Evolutionary conservation across 2,888 invertebrate genomes (phyloP).

Genomic region (Apomyelois bistriatella): DNA sequence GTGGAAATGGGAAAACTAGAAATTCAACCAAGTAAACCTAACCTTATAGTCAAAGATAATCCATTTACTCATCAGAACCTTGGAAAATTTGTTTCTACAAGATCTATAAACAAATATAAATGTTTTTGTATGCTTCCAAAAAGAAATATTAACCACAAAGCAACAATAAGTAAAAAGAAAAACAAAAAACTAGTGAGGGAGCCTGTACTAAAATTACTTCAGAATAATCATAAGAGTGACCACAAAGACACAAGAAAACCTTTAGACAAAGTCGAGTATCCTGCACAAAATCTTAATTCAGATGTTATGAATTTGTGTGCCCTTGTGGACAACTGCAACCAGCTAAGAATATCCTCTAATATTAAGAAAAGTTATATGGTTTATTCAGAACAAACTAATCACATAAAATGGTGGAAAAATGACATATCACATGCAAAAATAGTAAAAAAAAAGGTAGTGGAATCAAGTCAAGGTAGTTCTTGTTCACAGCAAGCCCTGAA

Average conservation of each 20-base stretch:
- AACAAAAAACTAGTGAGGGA: slow-evolving; percentile 75
- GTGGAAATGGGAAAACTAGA: slow-evolving; percentile 77
- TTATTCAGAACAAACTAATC: slow-evolving; percentile 31
- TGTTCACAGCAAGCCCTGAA: slow-evolving; percentile 90
- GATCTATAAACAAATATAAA: slow-evolving; percentile 35
- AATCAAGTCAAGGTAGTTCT: slow-evolving; percentile 57
- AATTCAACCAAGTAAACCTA: slow-evolving; percentile 69
- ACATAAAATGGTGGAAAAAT: slow-evolving; percentile 57
- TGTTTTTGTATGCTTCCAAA: slow-evolving; percentile 50
- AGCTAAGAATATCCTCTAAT: slow-evolving; percentile 59
- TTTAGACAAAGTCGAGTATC: slow-evolving; percentile 27
- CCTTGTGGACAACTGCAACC: slow-evolving; percentile 67
- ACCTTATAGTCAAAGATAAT: slow-evolving; percentile 45
- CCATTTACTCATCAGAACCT: slow-evolving; percentile 41
- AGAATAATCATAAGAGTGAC: slow-evolving; percentile 33
- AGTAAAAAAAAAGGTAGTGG: slow-evolving; percentile 36
- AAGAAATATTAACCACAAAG: slow-evolving; percentile 32
- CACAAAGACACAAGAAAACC: slow-evolving; percentile 29
- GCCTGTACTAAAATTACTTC: slow-evolving; percentile 76
- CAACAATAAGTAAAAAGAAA: slow-evolving; percentile 58
- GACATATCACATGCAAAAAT: slow-evolving; percentile 35
- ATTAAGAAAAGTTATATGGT: slow-evolving; percentile 26
- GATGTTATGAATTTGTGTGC: slow-evolving; percentile 58
- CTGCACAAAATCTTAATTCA: slow-evolving; percentile 29
- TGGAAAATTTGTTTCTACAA: slow-evolving; percentile 29